Base-by-base conservation (phyloP, 2,888 invertebrate genomes). In the Acanthosepion esculentum region DNA sequence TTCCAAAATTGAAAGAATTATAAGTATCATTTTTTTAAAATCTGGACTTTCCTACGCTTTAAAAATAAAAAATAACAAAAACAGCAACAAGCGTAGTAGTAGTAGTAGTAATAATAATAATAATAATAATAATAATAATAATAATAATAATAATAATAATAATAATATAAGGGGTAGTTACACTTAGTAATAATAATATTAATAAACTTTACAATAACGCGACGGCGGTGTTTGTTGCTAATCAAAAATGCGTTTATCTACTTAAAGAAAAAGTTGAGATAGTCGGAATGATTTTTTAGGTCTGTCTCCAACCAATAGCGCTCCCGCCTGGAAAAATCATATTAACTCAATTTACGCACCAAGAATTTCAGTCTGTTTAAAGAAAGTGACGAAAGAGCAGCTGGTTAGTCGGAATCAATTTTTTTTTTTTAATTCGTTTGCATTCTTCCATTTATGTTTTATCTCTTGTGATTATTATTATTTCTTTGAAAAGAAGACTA, bases 121-220 rank as follows among this genome's bases (percentile, higher is more conserved):
- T 12, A 78, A 78, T 33, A n/a, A 41, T 41, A 41, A 41, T 41
- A 41, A 41, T 12, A 78, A 78, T n/a, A 78, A 78, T 33, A 78
- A 78, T n/a, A 78, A 78, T 78, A 78, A 78, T 78, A 78, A n/a
- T 78, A 78, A 78, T 78, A n/a, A 78, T 78, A n/a, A 78, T 78
- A 78, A n/a, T 6, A 64, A 26, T 26, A 64, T 8, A 5, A 64
- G 26, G 1, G 26, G 0, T 23, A 78, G 10, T n/a, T 10, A n/a
- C 10, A 26, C 7, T 6, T 8, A 78, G 7, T 78, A 78, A 78
- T 78, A 78, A 78, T n/a, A 12, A 78, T n/a, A n/a, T 8, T 5
- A 12, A n/a, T 78, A 78, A 78, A 4, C 10, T n/a, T n/a, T 15
- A n/a, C 2, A 78, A 78, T 10, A 4, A 78, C n/a, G n/a, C 15